phyloP scores from a whole-genome alignment of 2,888 invertebrate species.

The Rambutsinella grinnellia region DNA sequence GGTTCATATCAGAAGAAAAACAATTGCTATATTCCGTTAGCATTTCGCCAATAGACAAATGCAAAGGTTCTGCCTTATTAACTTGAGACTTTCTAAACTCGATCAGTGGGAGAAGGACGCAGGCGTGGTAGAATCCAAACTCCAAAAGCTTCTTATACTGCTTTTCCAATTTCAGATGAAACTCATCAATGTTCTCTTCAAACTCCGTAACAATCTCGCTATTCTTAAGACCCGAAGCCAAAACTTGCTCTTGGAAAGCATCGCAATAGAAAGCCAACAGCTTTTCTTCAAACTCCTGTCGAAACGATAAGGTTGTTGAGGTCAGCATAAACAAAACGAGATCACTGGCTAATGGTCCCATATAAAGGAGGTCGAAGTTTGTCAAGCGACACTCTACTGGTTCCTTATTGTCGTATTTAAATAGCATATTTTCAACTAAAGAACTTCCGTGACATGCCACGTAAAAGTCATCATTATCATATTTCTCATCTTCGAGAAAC shows the following conservation, averaged over 20 bases:
- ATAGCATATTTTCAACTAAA: slow-evolving; percentile 23
- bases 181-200: slow-evolving; percentile 51
- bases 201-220: slow-evolving; percentile 30
- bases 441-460: slow-evolving; percentile 53
- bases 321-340: slow-evolving; percentile 42
- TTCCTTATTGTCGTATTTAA: slow-evolving; percentile 37
- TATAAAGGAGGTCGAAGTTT: slow-evolving; percentile 26
- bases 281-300: slow-evolving; percentile 54
- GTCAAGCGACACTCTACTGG: slow-evolving; percentile 42
- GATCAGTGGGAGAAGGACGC: slow-evolving; percentile 27
- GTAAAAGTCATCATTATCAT: slow-evolving; percentile 54
- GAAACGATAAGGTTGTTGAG: slow-evolving; percentile 17
- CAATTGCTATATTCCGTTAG: neutral
- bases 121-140: slow-evolving; percentile 35
- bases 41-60: slow-evolving; percentile 5
- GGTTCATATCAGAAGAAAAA: slow-evolving; percentile 7
- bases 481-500: slow-evolving; percentile 52
- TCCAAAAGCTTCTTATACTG: slow-evolving; percentile 49
- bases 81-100: neutral
- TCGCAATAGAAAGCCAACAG: slow-evolving; percentile 57
- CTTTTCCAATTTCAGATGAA: slow-evolving; percentile 50
- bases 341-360: slow-evolving; percentile 50
- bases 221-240: slow-evolving; percentile 4
- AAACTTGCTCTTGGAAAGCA: slow-evolving; percentile 52
- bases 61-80: neutral